Conservation (phyloP, 1,140 invertebrate species). For the Microplitis demolitor region DNA sequence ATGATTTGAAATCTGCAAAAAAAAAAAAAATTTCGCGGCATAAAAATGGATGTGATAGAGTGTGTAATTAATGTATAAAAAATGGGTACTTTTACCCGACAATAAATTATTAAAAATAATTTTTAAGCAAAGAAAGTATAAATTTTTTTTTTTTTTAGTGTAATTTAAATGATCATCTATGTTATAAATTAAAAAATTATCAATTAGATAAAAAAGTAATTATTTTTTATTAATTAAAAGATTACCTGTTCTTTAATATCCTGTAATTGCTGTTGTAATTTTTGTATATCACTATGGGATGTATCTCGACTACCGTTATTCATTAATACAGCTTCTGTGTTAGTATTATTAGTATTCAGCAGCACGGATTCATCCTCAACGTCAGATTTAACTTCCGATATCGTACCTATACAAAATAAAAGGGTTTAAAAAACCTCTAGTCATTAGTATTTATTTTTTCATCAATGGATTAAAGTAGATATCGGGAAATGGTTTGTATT, state of each 20-base stretch:
- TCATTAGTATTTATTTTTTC: neutral
- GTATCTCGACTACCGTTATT: slow-evolving; percentile 83
- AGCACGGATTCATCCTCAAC: slow-evolving; percentile 55
- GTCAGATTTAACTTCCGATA: slow-evolving; percentile 63
- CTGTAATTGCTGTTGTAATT: slow-evolving; percentile 93
- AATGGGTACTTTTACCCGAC: no score
- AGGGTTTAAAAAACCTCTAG: neutral
- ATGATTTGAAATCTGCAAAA: no score
- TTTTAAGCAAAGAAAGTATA: no score
- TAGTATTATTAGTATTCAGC: slow-evolving; percentile 45
- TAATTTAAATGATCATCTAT: neutral
- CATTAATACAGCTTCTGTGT: slow-evolving; percentile 66
- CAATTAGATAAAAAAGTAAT: no score
- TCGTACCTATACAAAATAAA: slow-evolving; percentile 48
- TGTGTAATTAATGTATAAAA: no score
- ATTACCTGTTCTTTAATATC: slow-evolving; percentile 95
- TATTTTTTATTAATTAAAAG: slow-evolving; percentile 4
- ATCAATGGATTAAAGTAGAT: neutral
- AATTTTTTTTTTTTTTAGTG: neutral
- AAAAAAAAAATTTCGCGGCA: no score
- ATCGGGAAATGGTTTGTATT: no score
- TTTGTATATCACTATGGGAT: slow-evolving; percentile 83
- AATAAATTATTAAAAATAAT: no score
- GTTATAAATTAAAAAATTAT: neutral
- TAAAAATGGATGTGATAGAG: no score